Evolutionary conservation across 2,888 invertebrate genomes (phyloP), one percentile per base, ranked within the genome.

Genomic region (Gandaritis pyraliata): DNA sequence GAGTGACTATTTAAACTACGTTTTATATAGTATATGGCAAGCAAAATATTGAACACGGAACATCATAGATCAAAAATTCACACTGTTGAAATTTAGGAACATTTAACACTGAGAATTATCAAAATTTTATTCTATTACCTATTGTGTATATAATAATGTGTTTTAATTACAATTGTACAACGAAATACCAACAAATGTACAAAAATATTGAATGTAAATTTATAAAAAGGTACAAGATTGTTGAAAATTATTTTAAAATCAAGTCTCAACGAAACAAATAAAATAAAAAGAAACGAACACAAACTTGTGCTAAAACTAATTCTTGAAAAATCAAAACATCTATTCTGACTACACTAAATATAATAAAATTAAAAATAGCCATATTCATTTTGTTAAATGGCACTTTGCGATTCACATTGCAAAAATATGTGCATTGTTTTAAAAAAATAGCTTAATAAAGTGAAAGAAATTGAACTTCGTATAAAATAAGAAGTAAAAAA

Each of bases 101-200:
- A 90, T 91, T 89, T 85, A 90, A 91, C 90, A 91, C 84, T 89
- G 89, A 90, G 89, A 90, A 85, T 87, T 87, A 86, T 86, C 86
- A 86, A 85, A 82, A 82, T 76, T 83, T 85, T 81, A 83, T 78
- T 80, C 83, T 89, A 86, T 87, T 85, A 84, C 75, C 84, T 90
- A 89, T 85, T 83, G 82, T 83, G 80, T 85, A 82, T 84, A 81
- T 82, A 77, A 74, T 84, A 64, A 67, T 67, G 64, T 71, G 64
- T 66, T 64, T 51, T 65, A 82, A 82, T 85, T 85, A 87, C 83
- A 83, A 82, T 81, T 83, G 83, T 84, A 82, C 82, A 85, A 83
- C 78, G 74, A 79, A 83, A 84, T 73, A 78, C 77, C 73, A 85
- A 83, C 77, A 78, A 79, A 68, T 80, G 72, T 77, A 79, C 69